Evolutionary conservation across 2,113 vertebrate genomes (phyloP).

Genomic region (Brachyistius frenatus): DNA sequence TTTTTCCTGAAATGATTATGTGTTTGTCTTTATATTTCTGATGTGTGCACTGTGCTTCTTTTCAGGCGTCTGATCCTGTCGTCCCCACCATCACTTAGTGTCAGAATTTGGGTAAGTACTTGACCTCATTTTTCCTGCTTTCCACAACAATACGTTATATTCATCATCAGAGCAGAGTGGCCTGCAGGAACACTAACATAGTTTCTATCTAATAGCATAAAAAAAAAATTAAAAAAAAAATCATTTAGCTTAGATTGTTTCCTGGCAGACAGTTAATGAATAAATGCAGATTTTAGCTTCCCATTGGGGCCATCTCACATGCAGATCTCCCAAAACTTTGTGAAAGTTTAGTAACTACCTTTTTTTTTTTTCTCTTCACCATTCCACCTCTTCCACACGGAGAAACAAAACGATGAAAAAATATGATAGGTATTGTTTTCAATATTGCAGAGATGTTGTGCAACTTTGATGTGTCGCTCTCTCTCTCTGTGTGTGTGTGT

Average conservation of each 20-base stretch:
- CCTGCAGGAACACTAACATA: neutral
- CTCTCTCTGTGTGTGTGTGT: too few species aligned
- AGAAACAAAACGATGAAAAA: too few species aligned
- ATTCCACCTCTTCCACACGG: too few species aligned
- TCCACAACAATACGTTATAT: neutral
- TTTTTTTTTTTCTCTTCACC: too few species aligned
- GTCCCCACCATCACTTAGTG: conserved; percentile 22
- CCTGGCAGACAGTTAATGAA: neutral
- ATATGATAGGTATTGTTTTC: too few species aligned
- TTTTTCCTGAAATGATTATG: conserved; percentile 13
- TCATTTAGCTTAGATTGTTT: neutral
- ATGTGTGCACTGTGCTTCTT: conserved; percentile 11
- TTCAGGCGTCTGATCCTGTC: conserved; percentile 68
- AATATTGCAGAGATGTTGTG: too few species aligned
- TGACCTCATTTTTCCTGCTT: conserved; percentile 16
- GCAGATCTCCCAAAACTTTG: too few species aligned
- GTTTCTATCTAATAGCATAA: too few species aligned
- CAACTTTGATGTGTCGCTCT: too few species aligned
- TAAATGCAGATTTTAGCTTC: neutral
- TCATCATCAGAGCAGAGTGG: neutral
- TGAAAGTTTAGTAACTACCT: too few species aligned
- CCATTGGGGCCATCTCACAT: too few species aligned
- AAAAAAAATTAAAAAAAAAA: too few species aligned
- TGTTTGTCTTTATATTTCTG: conserved; percentile 3
- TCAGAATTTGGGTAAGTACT: conserved; percentile 70